phyloP scores from a whole-genome alignment of 2,888 invertebrate species.

The Leucoma salicis region DNA sequence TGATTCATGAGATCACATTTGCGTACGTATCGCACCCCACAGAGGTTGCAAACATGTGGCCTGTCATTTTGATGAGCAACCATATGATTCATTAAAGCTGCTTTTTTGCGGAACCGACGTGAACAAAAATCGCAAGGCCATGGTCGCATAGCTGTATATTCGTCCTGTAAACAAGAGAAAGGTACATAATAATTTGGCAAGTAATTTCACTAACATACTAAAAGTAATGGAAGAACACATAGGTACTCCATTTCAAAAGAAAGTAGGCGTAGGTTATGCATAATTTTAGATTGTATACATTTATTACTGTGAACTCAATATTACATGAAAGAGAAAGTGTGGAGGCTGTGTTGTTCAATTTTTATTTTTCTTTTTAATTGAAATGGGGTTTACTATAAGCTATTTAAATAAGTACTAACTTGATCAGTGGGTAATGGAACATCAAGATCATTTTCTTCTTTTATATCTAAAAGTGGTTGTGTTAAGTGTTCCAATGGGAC shows the following conservation, averaged over 20 bases:
- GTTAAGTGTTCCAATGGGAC: slow-evolving; percentile 84
- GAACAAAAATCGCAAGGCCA: slow-evolving; percentile 95
- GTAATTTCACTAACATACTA: background rate
- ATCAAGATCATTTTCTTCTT: slow-evolving; percentile 86
- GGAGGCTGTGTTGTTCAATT: too few relatives aligned
- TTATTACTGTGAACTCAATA: too few relatives aligned
- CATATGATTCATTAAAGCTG: slow-evolving; percentile 93
- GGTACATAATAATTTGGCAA: background rate
- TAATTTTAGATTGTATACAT: too few relatives aligned
- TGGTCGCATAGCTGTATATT: slow-evolving; percentile 88
- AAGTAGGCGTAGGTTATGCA: too few relatives aligned
- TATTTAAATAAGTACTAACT: slow-evolving; percentile 71
- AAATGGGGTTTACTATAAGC: too few relatives aligned
- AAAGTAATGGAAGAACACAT: background rate
- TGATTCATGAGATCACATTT: slow-evolving; percentile 92
- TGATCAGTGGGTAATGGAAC: slow-evolving; percentile 92
- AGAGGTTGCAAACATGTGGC: slow-evolving; percentile 91
- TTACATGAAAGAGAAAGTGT: too few relatives aligned
- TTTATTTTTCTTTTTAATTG: too few relatives aligned
- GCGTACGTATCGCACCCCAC: slow-evolving; percentile 90
- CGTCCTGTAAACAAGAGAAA: slow-evolving; percentile 64
- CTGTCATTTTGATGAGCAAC: slow-evolving; percentile 92
- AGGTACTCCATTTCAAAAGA: too few relatives aligned
- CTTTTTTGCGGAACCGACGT: slow-evolving; percentile 91
- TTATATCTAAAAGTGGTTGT: slow-evolving; percentile 64